Evolutionary conservation across 2,113 vertebrate species (phyloP).

Genomic region (Hypocryptadius cinnamomeus): DNA sequence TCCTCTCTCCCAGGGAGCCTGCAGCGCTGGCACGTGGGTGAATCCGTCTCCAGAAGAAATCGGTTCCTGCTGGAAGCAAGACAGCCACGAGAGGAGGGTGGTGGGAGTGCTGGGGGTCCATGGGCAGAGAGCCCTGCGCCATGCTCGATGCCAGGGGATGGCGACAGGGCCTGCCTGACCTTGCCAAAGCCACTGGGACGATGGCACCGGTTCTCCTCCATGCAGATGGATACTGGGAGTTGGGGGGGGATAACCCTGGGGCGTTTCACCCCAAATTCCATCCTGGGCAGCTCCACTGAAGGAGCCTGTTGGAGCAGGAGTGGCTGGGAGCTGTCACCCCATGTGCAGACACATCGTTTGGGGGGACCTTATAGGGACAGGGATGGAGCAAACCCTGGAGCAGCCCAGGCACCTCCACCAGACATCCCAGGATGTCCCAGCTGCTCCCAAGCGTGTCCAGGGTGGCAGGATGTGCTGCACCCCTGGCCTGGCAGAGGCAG

Average conservation of each 20-base stretch:
- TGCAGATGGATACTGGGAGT: background rate
- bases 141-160: rapidly evolving
- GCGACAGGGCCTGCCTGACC: rapidly evolving
- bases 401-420: background rate
- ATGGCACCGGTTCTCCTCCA: background rate
- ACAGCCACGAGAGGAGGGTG: rapidly evolving
- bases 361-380: background rate
- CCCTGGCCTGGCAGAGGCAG: background rate
- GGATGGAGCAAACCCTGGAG: background rate
- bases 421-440: rapidly evolving
- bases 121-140: no score
- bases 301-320: background rate
- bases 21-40: rapidly evolving
- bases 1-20: background rate
- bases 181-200: background rate
- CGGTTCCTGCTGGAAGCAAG: background rate
- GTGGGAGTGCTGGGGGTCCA: background rate
- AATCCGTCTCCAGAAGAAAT: background rate
- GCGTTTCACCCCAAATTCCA: background rate
- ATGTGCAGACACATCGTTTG: background rate
- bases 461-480: background rate
- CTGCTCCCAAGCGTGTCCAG: rapidly evolving
- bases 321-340: background rate
- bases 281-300: background rate
- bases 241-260: background rate